Evolutionary conservation across 35 echinoderm and acorn worm species (phyloP).

Genomic region (Holothuria glaberrima): DNA sequence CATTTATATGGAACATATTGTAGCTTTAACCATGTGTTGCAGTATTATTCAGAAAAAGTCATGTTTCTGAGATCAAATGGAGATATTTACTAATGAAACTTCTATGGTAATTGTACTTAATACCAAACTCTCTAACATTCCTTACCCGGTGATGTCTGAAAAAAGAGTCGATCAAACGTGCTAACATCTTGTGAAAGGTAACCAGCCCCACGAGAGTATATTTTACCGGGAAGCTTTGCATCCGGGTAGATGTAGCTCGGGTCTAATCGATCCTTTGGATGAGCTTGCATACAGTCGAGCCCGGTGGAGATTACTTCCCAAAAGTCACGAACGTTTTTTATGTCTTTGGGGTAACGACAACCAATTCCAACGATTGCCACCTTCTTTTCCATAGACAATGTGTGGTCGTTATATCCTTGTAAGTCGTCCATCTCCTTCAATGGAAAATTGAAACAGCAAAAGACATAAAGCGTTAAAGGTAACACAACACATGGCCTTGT

Average conservation of each 20-base stretch:
- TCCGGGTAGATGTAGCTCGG: conserved; percentile 54
- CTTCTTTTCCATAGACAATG: conserved; percentile 52
- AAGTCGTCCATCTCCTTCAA: neutral
- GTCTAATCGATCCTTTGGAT: conserved; percentile 63
- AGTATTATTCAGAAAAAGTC: too few relatives aligned
- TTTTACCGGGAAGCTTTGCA: conserved; percentile 57
- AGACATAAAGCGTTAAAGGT: too few relatives aligned
- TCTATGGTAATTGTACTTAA: too few relatives aligned
- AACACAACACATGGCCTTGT: too few relatives aligned
- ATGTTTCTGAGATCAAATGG: too few relatives aligned
- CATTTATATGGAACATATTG: too few relatives aligned
- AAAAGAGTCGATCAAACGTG: conserved; percentile 81
- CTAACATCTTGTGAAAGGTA: conserved; percentile 57
- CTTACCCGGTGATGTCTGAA: conserved; percentile 81
- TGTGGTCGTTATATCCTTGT: conserved; percentile 47
- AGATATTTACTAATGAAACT: too few relatives aligned
- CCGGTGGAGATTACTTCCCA: conserved; percentile 63
- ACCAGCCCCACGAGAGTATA: conserved; percentile 64
- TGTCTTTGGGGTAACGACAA: conserved; percentile 68
- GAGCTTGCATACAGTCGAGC: conserved; percentile 58
- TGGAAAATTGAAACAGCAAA: too few relatives aligned
- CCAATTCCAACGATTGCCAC: conserved; percentile 82
- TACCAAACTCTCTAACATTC: too few relatives aligned
- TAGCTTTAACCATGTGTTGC: too few relatives aligned
- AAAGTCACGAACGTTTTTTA: conserved; percentile 58